Conservation (phyloP, 2,888 invertebrate genomes). For the Dasysyrphus tricinctus region DNA sequence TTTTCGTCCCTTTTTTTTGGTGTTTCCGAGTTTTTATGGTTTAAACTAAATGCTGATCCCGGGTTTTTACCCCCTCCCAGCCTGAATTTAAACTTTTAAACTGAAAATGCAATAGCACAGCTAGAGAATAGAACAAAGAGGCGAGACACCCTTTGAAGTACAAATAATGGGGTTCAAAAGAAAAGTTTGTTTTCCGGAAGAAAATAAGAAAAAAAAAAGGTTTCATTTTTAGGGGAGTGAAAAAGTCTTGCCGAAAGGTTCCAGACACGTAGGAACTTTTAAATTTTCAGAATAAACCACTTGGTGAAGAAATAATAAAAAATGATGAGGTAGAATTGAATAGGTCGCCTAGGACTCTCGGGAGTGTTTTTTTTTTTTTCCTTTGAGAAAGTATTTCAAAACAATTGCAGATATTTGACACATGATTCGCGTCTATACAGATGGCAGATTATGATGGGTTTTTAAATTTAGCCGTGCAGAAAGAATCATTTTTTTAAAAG, state of each 20-base stretch:
- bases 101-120: conserved; percentile 68
- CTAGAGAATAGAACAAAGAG: conserved; percentile 68
- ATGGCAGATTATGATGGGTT: conserved; percentile 4
- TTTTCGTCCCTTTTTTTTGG: conserved; percentile 49
- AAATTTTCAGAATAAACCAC: conserved; percentile 54
- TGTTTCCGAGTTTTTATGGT: conserved; percentile 57
- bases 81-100: conserved; percentile 40
- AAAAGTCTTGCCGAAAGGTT: conserved; percentile 54
- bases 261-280: conserved; percentile 66
- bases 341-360: background rate
- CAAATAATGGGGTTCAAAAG: conserved; percentile 66
- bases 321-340: conserved; percentile 50
- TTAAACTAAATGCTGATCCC: conserved; percentile 65
- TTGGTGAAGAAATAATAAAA: conserved; percentile 32
- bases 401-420: conserved; percentile 56
- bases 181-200: conserved; percentile 58
- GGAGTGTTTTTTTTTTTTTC: background rate
- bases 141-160: conserved; percentile 75
- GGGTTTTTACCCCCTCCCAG: conserved; percentile 19
- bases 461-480: conserved; percentile 4
- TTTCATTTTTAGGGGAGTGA: background rate
- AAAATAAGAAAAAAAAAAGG: background rate
- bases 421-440: conserved; percentile 29
- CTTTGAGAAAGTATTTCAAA: background rate
- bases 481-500: background rate